Conservation (phyloP, 2,113 vertebrate genomes). For the Ceyx cyanopectus region DNA sequence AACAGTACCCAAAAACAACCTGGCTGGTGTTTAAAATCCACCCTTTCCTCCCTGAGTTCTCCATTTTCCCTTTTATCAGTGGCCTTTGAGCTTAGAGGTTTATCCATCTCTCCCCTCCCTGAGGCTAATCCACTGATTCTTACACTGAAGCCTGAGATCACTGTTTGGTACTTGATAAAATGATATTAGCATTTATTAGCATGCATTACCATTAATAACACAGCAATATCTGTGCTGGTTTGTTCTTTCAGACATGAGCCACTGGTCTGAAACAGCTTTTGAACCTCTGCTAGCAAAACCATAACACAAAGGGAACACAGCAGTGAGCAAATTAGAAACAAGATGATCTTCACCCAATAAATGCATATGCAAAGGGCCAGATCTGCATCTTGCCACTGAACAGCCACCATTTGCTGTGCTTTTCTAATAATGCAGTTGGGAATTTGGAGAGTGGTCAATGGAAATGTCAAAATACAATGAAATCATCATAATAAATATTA, state of each 20-base stretch:
- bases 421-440: conserved; percentile 24
- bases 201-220: conserved; percentile 65
- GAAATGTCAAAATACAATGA: conserved; percentile 24
- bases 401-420: conserved; percentile 33
- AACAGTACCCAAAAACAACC: not conserved
- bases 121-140: conserved; percentile 3
- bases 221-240: conserved; percentile 31
- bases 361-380: conserved; percentile 53
- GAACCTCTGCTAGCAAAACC: conserved; percentile 35
- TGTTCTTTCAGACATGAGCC: conserved; percentile 41
- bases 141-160: not conserved
- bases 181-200: conserved; percentile 49
- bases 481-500: not conserved
- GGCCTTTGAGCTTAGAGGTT: not conserved
- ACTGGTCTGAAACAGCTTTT: conserved; percentile 54
- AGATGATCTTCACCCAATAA: conserved; percentile 59
- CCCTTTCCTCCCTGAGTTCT: not conserved
- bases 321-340: conserved; percentile 55
- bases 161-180: conserved; percentile 6
- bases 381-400: conserved; percentile 5
- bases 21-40: not conserved
- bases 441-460: conserved; percentile 20
- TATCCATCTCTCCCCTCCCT: not conserved
- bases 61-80: not conserved
- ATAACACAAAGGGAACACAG: conserved; percentile 42